Base-by-base conservation (phyloP, 2,797 vertebrate genomes). In the Epinephelus coioides region DNA sequence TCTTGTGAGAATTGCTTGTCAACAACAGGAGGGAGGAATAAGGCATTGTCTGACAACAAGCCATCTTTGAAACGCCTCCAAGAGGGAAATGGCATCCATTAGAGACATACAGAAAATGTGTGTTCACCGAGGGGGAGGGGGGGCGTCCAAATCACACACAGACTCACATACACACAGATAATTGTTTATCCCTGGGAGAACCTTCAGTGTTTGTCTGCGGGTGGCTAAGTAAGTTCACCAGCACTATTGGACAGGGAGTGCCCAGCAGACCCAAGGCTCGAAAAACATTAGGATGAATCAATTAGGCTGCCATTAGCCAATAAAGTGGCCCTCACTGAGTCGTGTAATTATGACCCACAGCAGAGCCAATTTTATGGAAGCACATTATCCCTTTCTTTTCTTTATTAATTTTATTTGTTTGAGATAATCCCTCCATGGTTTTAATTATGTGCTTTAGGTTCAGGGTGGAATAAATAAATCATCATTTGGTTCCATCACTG, bases 271-370 rank as follows among this genome's bases (percentile, higher is more conserved):
- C 89, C 84, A 76, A 86, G 88, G 79, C 93, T 94, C 79, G 76
- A 80, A 89, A 90, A 94, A 92, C 93, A 95, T 95, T 92, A 94
- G 93, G 89, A 94, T 87, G 91, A 95, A 96, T 95, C 94, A 95
- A 95, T 96, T 95, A 96, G 86, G 82, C 87, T 73, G 91, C 91
- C 91, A 92, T 95, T 96, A 95, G 78, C 81, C 92, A 93, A 92
- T 93, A 91, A 94, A 94, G 91, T 90, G 90, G 88, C 91, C 92
- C 92, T 92, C 91, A 88, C 89, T 95, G 94, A 94, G 86, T 94
- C 88, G 87, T 93, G 92, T 95, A 95, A 96, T 95, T 95, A 94
- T 92, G 92, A 95, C 93, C 94, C 94, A 92, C 88, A 94, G 93
- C 93, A 92, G 93, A 94, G 92, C 90, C 86, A 79, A 86, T 91